These are phyloP conservation scores for Cercocebus atys DNA, from an alignment of 2,113 vertebrate species.

Conservation along the genomic window DNA sequence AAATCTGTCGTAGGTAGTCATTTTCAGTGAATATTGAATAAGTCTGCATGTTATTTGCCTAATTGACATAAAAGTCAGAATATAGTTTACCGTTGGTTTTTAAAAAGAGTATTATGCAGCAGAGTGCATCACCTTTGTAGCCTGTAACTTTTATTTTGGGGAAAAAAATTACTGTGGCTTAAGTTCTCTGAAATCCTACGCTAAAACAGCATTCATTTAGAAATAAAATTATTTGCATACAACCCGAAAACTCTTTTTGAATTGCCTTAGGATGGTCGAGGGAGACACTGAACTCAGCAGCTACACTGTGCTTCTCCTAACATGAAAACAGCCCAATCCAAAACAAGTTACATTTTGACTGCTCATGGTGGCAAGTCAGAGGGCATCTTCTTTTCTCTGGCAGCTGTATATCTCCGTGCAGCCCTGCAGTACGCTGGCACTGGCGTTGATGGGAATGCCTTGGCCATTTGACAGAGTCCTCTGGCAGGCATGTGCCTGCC, in stretches of 20 bases:
- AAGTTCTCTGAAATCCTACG: conserved; percentile 6
- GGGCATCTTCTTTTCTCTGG: background rate
- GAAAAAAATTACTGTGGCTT: background rate
- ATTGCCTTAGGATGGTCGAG: background rate
- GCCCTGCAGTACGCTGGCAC: background rate
- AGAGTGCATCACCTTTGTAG: background rate
- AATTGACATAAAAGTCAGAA: conserved; percentile 7
- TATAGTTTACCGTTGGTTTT: background rate
- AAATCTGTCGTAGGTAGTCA: background rate
- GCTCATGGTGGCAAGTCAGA: background rate
- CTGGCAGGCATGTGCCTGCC: background rate
- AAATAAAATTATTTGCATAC: conserved; percentile 3
- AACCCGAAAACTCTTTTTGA: background rate
- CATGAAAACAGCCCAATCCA: background rate
- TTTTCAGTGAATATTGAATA: background rate
- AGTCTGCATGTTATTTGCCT: background rate
- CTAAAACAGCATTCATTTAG: background rate
- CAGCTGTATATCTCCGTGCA: background rate
- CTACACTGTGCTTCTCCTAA: background rate
- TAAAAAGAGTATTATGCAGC: background rate
- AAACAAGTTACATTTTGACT: background rate
- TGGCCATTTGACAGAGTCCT: background rate
- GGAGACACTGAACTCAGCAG: background rate
- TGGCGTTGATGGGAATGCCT: fast-evolving
- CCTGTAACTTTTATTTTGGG: background rate